These are phyloP conservation scores for Lydus trimaculatus DNA, from an alignment of 2,888 invertebrate species.

Conservation along the genomic window DNA sequence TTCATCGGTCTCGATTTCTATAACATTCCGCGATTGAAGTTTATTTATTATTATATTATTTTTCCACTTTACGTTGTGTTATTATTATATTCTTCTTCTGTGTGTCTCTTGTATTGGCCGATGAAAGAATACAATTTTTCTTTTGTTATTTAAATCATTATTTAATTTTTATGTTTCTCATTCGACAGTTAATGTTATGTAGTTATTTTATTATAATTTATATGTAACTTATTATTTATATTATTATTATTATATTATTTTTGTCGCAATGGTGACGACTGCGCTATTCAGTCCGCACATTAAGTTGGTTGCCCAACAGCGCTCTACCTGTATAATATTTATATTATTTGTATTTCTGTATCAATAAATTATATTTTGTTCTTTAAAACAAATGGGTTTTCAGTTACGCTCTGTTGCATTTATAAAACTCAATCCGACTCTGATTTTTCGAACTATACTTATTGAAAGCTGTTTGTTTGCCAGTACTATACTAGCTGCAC, in stretches of 20 bases:
- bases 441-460: neutral
- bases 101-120: conserved; percentile 53
- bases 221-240: conserved; percentile 64
- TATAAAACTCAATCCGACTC: neutral
- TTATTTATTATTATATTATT: conserved; percentile 51
- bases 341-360: conserved; percentile 59
- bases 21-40: conserved; percentile 57
- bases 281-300: conserved; percentile 52
- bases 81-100: conserved; percentile 41
- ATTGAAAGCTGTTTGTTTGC: neutral
- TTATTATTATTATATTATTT: conserved; percentile 14
- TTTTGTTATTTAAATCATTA: conserved; percentile 62
- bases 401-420: conserved; percentile 8
- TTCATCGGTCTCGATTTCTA: conserved; percentile 58
- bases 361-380: conserved; percentile 64
- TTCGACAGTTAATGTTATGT: conserved; percentile 61
- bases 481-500: neutral
- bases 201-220: conserved; percentile 63
- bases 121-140: conserved; percentile 58
- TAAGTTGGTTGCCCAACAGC: conserved; percentile 39
- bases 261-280: conserved; percentile 58
- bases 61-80: conserved; percentile 47
- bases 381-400: conserved; percentile 39
- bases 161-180: conserved; percentile 61
- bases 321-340: conserved; percentile 50